Conservation (phyloP, 2,797 vertebrate genomes). For the Premnoplex brunnescens region DNA sequence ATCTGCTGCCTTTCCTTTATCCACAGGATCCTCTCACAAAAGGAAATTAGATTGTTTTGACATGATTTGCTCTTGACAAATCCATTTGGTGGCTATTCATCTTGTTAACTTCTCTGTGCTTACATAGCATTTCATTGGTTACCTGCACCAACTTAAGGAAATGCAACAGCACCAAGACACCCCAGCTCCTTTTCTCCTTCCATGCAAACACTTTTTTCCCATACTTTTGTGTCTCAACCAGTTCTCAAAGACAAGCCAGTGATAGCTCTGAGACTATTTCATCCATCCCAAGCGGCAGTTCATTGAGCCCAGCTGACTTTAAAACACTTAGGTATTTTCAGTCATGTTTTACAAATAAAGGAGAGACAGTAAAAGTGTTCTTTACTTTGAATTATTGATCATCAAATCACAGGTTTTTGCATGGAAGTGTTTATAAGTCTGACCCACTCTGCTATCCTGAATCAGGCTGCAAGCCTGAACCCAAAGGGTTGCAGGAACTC, state of each 20-base stretch:
- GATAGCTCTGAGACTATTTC: neutral
- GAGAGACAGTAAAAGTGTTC: neutral
- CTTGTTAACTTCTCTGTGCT: neutral
- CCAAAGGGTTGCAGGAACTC: neutral
- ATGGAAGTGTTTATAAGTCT: neutral
- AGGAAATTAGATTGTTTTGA: neutral
- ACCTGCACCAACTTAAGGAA: neutral
- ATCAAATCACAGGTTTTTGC: neutral
- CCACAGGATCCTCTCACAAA: neutral
- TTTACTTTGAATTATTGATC: conserved; percentile 14
- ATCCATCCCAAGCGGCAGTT: neutral
- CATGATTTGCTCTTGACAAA: neutral
- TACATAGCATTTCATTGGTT: neutral
- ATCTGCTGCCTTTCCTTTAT: conserved; percentile 1
- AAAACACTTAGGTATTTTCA: neutral
- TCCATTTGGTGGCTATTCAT: neutral
- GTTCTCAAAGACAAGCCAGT: neutral
- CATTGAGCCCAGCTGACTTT: neutral
- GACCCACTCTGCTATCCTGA: neutral
- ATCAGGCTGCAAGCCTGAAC: neutral
- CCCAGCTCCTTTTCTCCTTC: neutral
- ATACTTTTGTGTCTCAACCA: neutral
- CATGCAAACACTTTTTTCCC: neutral
- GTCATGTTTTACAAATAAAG: neutral
- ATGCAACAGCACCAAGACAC: neutral